Base-by-base conservation (phyloP, 2,888 invertebrate genomes). In the Epirrhoe alternata region DNA sequence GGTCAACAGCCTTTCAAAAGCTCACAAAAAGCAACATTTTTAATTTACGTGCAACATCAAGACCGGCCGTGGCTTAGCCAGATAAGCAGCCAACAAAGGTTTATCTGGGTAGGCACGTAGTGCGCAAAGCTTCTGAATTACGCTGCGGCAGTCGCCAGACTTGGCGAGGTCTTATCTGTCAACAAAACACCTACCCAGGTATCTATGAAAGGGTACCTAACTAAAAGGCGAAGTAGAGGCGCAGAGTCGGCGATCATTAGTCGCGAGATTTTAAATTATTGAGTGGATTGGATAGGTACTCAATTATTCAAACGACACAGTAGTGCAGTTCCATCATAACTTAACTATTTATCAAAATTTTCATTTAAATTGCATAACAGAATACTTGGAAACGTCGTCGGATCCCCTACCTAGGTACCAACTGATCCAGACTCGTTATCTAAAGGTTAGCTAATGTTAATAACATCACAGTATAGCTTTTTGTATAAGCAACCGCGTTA, bases 121-220 rank as follows among this genome's bases (percentile, higher is more conserved):
- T 49, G 60, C 72, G 82, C 78, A 81, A 87, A 86, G 83, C 84
- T 82, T 81, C 76, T 77, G 86, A 85, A 87, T 87, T 86, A 86
- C 82, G 79, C 72, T 76, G 78, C 77, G 76, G 80, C 73, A 73
- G 73, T 69, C 70, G 73, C 77, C 73, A 78, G 78, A 81, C 82
- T 89, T 88, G 90, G 88, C 89, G 77, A 74, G 72, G 68, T 75
- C 86, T 90, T 90, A 90, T 90, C 90, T 87, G 81, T 85, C 86
- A 86, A 86, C 87, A 85, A 85, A 86, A 85, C 79, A 83, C 74
- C 80, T 79, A 84, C 76, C 83, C 72, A 76, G 77, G 75, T 78
- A 79, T 75, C 75, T 78, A 72, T 57, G 68, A 76, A 77, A 80
- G 75, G 74, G 75, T 75, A n/a, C n/a, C n/a, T n/a, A 68, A 68